Evolutionary conservation across 64 coral and sea anemone species (phyloP), one percentile per base, ranked within the genome.

Genomic region (Montipora efflorescens): DNA sequence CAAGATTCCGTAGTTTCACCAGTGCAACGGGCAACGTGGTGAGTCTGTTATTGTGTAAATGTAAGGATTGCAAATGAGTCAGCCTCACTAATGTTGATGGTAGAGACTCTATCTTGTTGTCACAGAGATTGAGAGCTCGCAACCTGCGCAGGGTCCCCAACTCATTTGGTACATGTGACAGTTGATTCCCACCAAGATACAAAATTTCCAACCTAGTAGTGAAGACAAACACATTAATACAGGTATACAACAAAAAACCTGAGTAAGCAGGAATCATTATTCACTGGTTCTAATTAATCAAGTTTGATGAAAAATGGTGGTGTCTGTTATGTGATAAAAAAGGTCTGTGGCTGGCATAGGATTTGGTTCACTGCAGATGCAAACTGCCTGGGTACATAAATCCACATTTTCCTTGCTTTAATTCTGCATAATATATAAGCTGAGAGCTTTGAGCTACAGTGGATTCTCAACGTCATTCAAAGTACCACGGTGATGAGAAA

Each of bases 131-230:
- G 36, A 99, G 81, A 46, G 95, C 87, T 21, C 90, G 87, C 46
- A 99, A 50, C 20, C 81, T 99, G 16, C 74, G 89, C 18, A 99
- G 75, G 11, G 84, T 90, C 0, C 98, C 95, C 80, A 99, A 74
- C 90, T 99, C 98, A 69, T 48, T 62, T 90, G 98, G 98, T 4
- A 96, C 87, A 47, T 71, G 75, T 19, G 52, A 51, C 21, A 99
- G 64, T 13, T 87, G 69, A n/a, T 99, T 99, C 8, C 98, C 98
- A 92, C 98, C 98, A 99, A 96, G 92, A 86, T 99, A 99, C 4
- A 99, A 74, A 75, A 94, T 92, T 92, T 99, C 95, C 69, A 99
- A 91, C 59, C 98, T 99, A 59, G 48, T 52, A 83, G 79, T 7
- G 78, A 49, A 91, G 21, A 48, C 11, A 70, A 89, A 93, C 5